These are phyloP conservation scores for Eulithis prunata DNA, from an alignment of 2,888 invertebrate genomes.

Conservation along the genomic window DNA sequence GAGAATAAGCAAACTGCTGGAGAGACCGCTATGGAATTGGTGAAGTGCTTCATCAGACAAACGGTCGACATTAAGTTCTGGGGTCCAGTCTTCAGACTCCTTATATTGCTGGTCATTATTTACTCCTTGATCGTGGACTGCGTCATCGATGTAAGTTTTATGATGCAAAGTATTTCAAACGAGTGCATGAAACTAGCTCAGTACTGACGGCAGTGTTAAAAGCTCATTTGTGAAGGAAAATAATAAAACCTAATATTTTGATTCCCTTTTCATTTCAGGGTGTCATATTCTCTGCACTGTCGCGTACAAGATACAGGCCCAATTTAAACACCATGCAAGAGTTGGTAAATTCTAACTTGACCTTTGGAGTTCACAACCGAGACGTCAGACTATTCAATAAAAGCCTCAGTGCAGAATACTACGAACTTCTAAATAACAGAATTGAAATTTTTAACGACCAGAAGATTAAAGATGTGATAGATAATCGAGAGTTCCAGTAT, in stretches of 20 bases:
- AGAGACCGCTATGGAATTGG: constrained; percentile 60
- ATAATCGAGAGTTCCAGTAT: constrained; percentile 68
- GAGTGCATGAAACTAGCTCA: neutral
- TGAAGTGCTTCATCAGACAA: constrained; percentile 75
- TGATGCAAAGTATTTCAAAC: neutral
- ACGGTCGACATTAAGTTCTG: constrained; percentile 68
- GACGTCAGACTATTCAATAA: constrained; percentile 65
- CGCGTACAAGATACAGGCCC: constrained; percentile 66
- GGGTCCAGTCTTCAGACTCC: constrained; percentile 66
- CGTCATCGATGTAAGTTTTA: constrained; percentile 73
- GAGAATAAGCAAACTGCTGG: constrained; percentile 53
- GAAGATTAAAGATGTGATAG: constrained; percentile 65
- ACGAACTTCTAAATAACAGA: constrained; percentile 56
- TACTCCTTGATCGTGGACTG: constrained; percentile 76
- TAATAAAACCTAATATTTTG: neutral
- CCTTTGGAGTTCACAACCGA: constrained; percentile 67
- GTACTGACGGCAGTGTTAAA: too few species aligned
- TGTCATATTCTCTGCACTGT: constrained; percentile 72
- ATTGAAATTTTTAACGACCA: constrained; percentile 68
- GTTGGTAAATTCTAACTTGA: constrained; percentile 60
- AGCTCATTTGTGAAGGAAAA: too few species aligned
- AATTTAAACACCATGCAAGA: constrained; percentile 61
- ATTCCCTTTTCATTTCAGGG: constrained; percentile 61
- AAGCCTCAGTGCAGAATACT: constrained; percentile 53
- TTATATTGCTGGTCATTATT: constrained; percentile 63